These are phyloP conservation scores for Beris morrisii DNA, from an alignment of 2,888 invertebrate genomes.

Conservation along the genomic window DNA sequence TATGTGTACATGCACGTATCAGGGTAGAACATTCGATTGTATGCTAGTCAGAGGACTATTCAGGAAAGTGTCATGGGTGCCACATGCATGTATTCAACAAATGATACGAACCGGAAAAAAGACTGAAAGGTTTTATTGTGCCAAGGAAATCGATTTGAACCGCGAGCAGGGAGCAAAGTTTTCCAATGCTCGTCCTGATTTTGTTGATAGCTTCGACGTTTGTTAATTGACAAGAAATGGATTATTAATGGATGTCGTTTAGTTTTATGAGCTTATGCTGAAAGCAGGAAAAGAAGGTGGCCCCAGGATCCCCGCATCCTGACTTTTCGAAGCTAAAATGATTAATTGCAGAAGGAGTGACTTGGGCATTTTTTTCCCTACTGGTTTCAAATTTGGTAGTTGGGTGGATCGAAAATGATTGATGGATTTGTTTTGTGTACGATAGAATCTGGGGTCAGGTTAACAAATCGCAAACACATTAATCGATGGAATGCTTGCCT, in stretches of 20 bases:
- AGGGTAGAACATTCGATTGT: conserved; percentile 15
- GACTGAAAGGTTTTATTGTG: conserved; percentile 22
- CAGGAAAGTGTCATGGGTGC: conserved; percentile 17
- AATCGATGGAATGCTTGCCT: no score
- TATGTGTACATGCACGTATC: conserved; percentile 6
- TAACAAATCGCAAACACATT: no score
- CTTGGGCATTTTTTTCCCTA: no score
- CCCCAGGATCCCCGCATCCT: no score
- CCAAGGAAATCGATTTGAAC: conserved; percentile 21
- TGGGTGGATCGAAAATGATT: no score
- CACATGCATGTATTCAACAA: conserved; percentile 15
- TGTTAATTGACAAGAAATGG: conserved; percentile 28
- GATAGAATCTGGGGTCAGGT: no score
- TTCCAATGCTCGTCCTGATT: background rate
- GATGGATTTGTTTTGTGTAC: no score
- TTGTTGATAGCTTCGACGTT: conserved; percentile 9
- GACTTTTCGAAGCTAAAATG: no score
- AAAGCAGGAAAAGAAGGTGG: no score
- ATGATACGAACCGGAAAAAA: conserved; percentile 31
- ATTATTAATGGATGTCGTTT: conserved; percentile 36
- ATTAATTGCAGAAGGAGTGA: no score
- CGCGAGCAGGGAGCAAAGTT: background rate
- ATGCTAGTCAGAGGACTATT: conserved; percentile 1
- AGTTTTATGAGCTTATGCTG: conserved; percentile 7
- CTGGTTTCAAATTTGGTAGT: no score